Evolutionary conservation across 2,113 vertebrate genomes (phyloP), one percentile per base, ranked within the genome.

Genomic region (Struthio camelus): DNA sequence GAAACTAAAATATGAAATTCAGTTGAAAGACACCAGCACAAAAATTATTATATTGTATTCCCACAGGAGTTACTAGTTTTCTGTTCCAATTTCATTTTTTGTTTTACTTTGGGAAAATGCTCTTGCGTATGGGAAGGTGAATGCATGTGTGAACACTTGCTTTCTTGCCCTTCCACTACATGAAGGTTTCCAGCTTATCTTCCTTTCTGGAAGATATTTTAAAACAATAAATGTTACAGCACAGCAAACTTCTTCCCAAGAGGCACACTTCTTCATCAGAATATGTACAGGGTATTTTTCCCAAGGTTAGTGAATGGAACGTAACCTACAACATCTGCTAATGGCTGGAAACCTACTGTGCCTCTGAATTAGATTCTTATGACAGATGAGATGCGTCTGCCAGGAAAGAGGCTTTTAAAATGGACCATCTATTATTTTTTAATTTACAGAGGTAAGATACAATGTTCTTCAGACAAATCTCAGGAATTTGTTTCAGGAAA

Each of bases 301-400:
- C 51, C 56, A 96, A 64, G 81, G 46, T 82, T 84, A 58, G 84
- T 25, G 78, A 87, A 85, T 51, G 46, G 70, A 81, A 94, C 3
- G 1, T 79, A 71, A 94, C 85, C 56, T 85, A 64, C 59, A 96
- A 64, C 56, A 69, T 64, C 85, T 79, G 51, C 75, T 97, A 89
- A 79, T 89, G 46, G 56, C 75, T 96, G 66, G 65, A 96, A 93
- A 91, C 70, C 65, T 30, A 54, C 73, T 81, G 85, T 59, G 81
- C 36, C 65, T 93, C 69, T 59, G 85, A 89, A 89, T 93, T 85
- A 64, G 36, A 32, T 64, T 87, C 61, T 48, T 89, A 7, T 82
- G 78, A 89, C 51, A 89, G 85, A 81, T 0, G 1, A 75, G 44
- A 50, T 16, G 27, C 14, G 13, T 28, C n/a, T 87, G 46, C 46